phyloP scores from a whole-genome alignment of 2,888 invertebrate genomes.

The Lamproptera curius region DNA sequence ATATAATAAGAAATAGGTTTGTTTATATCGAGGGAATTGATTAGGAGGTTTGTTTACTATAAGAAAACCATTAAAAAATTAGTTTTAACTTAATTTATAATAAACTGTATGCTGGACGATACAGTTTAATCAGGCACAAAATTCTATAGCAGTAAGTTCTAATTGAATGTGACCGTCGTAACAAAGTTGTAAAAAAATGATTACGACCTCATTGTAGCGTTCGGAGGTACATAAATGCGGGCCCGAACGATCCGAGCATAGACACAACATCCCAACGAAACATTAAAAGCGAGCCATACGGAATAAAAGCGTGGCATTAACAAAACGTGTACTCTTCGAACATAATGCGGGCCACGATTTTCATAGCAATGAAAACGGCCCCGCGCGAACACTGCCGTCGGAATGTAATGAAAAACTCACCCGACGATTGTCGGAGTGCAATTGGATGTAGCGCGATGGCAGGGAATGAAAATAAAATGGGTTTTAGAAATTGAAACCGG shows the following conservation, averaged over 20 bases:
- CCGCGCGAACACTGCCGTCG: background rate
- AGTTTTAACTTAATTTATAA: no score
- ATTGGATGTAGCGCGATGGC: slow-evolving; percentile 37
- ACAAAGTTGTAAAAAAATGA: no score
- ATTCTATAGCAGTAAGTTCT: no score
- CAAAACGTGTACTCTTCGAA: background rate
- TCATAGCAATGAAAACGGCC: slow-evolving; percentile 5
- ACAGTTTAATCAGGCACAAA: no score
- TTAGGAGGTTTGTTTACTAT: no score
- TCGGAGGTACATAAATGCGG: background rate
- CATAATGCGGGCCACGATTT: slow-evolving; percentile 6
- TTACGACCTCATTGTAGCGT: no score
- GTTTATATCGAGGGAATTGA: no score
- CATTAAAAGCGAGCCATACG: background rate
- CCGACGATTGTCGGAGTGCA: slow-evolving; percentile 30
- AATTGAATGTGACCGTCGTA: no score
- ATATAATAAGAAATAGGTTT: no score
- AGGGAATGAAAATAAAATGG: slow-evolving; percentile 28
- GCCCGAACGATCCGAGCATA: background rate
- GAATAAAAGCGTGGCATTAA: background rate
- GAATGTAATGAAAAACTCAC: slow-evolving; percentile 23
- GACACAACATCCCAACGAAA: background rate
- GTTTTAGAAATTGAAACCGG: slow-evolving; percentile 25
- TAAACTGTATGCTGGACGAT: no score
- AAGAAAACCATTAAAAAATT: no score